phyloP scores from a whole-genome alignment of 2,113 vertebrate genomes.

The Tragelaphus scriptus region DNA sequence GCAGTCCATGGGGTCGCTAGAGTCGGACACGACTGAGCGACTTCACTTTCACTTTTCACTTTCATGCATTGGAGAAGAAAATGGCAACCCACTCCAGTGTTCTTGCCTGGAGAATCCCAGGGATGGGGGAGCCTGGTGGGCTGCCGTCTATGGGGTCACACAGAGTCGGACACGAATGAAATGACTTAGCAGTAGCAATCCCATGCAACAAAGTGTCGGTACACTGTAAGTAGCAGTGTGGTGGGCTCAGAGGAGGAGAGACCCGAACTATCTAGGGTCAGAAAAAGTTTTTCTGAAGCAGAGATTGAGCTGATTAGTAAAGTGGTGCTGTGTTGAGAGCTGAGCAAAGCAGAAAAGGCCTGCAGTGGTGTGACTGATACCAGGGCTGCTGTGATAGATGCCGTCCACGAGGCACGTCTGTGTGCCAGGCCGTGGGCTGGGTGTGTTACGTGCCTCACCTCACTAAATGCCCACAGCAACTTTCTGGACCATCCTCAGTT shows the following conservation, averaged over 20 bases:
- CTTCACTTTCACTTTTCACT: no score
- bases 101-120: no score
- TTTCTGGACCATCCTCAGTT: background rate
- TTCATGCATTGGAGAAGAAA: no score
- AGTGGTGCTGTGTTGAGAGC: background rate
- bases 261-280: no score
- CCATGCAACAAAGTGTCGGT: background rate
- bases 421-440: background rate
- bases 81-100: no score
- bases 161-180: no score
- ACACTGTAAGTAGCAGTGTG: background rate
- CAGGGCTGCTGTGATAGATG: fast-evolving
- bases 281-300: background rate
- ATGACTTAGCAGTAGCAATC: background rate
- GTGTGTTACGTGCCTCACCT: background rate
- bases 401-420: fast-evolving
- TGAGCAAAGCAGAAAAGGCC: background rate
- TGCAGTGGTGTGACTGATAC: no score
- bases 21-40: no score
- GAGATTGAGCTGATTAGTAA: background rate
- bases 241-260: background rate
- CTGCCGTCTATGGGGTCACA: no score
- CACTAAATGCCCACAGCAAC: background rate
- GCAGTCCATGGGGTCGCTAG: no score
- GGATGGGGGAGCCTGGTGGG: no score